Base-by-base conservation (phyloP, 2,113 vertebrate genomes). In the Tretioscincus oriximinensis region DNA sequence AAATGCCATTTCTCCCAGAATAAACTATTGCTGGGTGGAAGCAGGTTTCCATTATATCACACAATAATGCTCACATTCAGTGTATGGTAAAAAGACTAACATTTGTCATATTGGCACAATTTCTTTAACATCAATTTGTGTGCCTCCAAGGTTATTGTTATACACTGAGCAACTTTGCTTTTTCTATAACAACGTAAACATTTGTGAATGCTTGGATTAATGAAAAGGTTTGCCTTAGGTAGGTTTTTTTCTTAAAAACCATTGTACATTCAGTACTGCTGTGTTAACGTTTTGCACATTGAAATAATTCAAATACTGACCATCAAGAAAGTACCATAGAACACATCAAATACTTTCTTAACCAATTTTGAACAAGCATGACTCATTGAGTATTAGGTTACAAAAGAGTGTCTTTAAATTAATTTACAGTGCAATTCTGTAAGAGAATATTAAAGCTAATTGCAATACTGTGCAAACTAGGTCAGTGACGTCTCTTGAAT, bases 241-340 rank as follows among this genome's bases (percentile, higher is more conserved):
- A 88, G 89, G 89, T 21, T 87, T 70, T 85, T 89, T 88, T 90
- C 35, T 41, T 41, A 41, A 41, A 41, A 41, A 5, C 78, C 80
- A 69, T 84, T 94, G 80, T 88, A 47, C 35, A 86, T 89, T 73
- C 83, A 89, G 51, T 64, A n/a, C 76, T 79, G 83, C 29, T 81
- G 51, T 58, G 88, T 81, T 84, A 87, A 81, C 93, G n/a, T 74
- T 79, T 64, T 92, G 35, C 47, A 49, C 84, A 58, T 63, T 76
- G 35, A 83, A 88, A 84, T n/a, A 80, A 72, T 66, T 82, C 11
- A 84, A 47, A 73, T 84, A 81, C 90, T 85, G 87, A 77, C 79
- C 41, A 66, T 87, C 24, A 70, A 63, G 76, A 75, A 54, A 63
- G 76, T 75, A 54, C 41, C 61, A 54, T 47, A 71, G 41, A 47